These are phyloP conservation scores for Drosophila anomalata DNA, from an alignment of 2,888 invertebrate genomes.

Conservation along the genomic window DNA sequence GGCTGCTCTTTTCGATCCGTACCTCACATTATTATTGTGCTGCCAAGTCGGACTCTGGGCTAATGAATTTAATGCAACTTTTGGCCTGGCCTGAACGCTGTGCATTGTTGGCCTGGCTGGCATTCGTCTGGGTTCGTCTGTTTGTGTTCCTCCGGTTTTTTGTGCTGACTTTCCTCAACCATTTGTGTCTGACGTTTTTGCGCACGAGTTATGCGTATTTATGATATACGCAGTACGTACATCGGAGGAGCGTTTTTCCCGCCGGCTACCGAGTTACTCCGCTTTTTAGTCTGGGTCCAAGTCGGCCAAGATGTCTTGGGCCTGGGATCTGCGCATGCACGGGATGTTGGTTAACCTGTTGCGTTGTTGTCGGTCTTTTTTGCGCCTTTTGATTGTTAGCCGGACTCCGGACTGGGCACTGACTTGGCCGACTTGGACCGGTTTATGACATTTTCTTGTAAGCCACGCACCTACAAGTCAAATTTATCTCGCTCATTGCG, in stretches of 20 bases:
- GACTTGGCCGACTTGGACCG: constrained; percentile 19
- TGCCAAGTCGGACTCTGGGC: constrained; percentile 50
- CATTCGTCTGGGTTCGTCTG: constrained; percentile 49
- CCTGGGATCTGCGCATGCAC: constrained; percentile 51
- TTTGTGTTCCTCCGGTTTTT: constrained; percentile 22
- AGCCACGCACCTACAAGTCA: constrained; percentile 77
- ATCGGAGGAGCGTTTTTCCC: constrained; percentile 18
- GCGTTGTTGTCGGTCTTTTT: constrained; percentile 72
- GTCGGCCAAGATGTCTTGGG: constrained; percentile 9
- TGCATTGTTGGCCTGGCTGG: constrained; percentile 69
- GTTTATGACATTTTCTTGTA: constrained; percentile 79
- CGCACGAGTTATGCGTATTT: constrained; percentile 80
- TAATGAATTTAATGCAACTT: constrained; percentile 79
- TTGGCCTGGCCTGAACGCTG: constrained; percentile 52
- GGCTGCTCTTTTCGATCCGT: constrained; percentile 36
- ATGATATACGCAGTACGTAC: constrained; percentile 71
- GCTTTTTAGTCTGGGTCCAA: constrained; percentile 8
- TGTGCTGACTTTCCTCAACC: constrained; percentile 55
- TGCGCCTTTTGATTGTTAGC: constrained; percentile 50
- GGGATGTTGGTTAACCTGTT: constrained; percentile 74
- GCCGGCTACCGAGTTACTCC: constrained; percentile 1
- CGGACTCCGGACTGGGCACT: neutral
- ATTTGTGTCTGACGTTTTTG: constrained; percentile 78
- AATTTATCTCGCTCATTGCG: constrained; percentile 65
- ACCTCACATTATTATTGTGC: constrained; percentile 67